Conservation (phyloP, 1,140 invertebrate species). For the Oryctes rhinoceros region DNA sequence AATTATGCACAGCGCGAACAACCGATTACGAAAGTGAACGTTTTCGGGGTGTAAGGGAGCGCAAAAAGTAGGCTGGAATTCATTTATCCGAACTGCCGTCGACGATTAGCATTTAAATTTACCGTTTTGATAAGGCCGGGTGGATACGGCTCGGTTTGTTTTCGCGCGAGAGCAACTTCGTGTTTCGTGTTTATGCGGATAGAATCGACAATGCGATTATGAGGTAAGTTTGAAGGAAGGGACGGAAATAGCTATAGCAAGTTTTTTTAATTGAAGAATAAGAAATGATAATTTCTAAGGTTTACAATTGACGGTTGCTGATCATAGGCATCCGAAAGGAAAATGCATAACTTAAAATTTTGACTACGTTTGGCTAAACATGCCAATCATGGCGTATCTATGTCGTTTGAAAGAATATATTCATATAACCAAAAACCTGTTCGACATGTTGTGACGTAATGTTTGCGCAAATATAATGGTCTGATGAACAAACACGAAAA, state of each 20-base stretch:
- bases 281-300: too few relatives aligned
- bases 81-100: neutral
- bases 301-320: too few relatives aligned
- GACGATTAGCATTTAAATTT: neutral
- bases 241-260: neutral
- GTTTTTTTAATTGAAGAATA: too few relatives aligned
- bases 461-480: too few relatives aligned
- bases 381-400: too few relatives aligned
- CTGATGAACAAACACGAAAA: too few relatives aligned
- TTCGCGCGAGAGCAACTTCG: neutral
- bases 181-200: neutral
- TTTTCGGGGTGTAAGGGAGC: neutral
- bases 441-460: too few relatives aligned
- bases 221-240: neutral
- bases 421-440: too few relatives aligned
- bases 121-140: neutral
- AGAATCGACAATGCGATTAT: constrained; percentile 8
- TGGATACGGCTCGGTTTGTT: neutral
- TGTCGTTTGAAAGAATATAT: too few relatives aligned
- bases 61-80: neutral
- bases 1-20: neutral
- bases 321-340: too few relatives aligned
- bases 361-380: too few relatives aligned
- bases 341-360: too few relatives aligned
- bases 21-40: neutral